Percentiles rank a stretch among this genome's conserved stretches.
phyloP scores from a whole-genome alignment of 2,797 vertebrate species.

The Chaetodon trifasciatus region DNA sequence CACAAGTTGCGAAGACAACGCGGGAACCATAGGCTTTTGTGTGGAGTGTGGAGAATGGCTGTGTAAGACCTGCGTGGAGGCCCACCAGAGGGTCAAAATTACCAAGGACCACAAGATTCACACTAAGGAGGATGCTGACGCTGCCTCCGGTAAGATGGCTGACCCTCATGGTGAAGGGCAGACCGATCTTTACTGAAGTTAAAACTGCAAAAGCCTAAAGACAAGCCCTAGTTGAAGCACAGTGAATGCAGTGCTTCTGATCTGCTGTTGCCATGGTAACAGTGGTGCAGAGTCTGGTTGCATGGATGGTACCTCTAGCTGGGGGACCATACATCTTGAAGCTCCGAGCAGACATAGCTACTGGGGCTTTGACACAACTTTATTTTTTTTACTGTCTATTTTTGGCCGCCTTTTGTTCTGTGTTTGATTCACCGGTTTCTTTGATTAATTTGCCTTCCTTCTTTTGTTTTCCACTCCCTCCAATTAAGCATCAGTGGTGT shows the following conservation, averaged over 20 bases:
- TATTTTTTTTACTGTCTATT: background rate
- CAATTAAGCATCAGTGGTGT: background rate
- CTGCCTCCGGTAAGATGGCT: constrained; percentile 88
- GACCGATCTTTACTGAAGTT: background rate
- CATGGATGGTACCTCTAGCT: constrained; percentile 41
- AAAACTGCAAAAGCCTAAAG: constrained; percentile 28
- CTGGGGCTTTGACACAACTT: background rate
- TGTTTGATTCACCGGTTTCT: background rate
- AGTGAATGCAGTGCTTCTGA: constrained; percentile 38
- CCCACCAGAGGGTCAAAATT: constrained; percentile 98
- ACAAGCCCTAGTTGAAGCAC: constrained; percentile 17
- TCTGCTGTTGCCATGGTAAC: constrained; percentile 75
- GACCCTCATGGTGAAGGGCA: background rate
- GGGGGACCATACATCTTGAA: constrained; percentile 16
- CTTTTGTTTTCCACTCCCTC: background rate
- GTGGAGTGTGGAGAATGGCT: constrained; percentile 98
- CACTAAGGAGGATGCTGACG: constrained; percentile 94
- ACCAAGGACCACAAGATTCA: constrained; percentile 99
- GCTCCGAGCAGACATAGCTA: background rate
- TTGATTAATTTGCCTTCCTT: background rate
- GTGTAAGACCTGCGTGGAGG: constrained; percentile 98
- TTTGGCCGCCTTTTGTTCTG: background rate
- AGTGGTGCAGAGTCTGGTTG: constrained; percentile 52
- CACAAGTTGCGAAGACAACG: constrained; percentile 98
- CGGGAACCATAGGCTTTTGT: constrained; percentile 96